Evolutionary conservation across 2,888 invertebrate species (phyloP), one percentile per base, ranked within the genome.

Genomic region (Temnothorax rugatulus): DNA sequence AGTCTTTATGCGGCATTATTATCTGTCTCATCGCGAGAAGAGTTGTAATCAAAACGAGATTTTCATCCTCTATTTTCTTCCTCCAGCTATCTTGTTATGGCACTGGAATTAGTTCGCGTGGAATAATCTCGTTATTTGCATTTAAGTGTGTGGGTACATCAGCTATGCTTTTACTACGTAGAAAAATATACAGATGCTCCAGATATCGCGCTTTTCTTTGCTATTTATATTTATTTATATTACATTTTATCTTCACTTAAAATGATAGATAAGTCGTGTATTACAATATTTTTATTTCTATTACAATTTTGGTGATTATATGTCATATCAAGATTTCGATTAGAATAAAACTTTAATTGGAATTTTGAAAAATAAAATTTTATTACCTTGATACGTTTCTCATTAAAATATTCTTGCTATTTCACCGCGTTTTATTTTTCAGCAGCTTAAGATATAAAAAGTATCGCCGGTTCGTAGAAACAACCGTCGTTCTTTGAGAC

Each of bases 51-150:
- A 25, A 64, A 64, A 47, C 21, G 63, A 57, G 25, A 47, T 41
- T 77, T 68, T 76, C n/a, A 29, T 54, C 54, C 13, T n/a, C 13
- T 68, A 13, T 52, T 68, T 21, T 41, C 52, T 77, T 44, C 5
- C 41, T 52, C 4, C 1, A 52, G 13, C 41, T 66, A 13, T 44
- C 41, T 41, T 1, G 9, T 77, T 44, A 66, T 41, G 13, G 13
- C 44, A 68, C 5, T 1, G 13, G 21, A 54, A 77, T 77, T 68
- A 76, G 13, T 54, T 25, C 8, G n/a, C 47, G 4, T 41, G 25
- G 18, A 66, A 66, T 76, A 76, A 76, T 68, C 68, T 76, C 54
- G 76, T 76, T 41, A 64, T 11, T 68, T 41, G 21, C 18, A 21
- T 52, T 52, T 41, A 41, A 4, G n/a, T 38, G 29, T 63, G 9